These are phyloP conservation scores for Ammodytes dubius DNA, from an alignment of 2,113 vertebrate genomes.

Conservation along the genomic window DNA sequence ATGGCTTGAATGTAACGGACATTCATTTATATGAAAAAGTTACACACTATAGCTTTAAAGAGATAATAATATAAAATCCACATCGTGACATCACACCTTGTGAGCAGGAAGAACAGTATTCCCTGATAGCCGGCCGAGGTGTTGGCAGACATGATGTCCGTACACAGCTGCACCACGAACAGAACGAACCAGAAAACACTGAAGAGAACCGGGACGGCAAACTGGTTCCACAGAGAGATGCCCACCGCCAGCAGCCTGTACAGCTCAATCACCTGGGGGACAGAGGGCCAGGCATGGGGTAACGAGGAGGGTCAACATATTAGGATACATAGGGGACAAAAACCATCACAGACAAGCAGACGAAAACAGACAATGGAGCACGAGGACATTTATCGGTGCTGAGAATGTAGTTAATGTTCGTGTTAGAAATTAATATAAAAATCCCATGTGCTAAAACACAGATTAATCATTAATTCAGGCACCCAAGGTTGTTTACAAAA, in stretches of 20 bases:
- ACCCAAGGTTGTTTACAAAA: too few relatives aligned
- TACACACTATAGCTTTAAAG: too few relatives aligned
- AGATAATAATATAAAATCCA: background rate
- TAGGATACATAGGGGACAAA: background rate
- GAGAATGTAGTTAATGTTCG: background rate
- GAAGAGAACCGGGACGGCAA: slow-evolving; percentile 88
- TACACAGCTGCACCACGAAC: slow-evolving; percentile 85
- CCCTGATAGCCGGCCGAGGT: slow-evolving; percentile 80
- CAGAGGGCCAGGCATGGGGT: background rate
- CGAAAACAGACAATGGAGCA: background rate
- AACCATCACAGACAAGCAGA: background rate
- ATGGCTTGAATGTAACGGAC: too few relatives aligned
- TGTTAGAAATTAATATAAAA: background rate
- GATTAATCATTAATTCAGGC: too few relatives aligned
- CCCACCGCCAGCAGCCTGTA: slow-evolving; percentile 85
- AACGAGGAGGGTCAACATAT: background rate
- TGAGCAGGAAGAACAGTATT: slow-evolving; percentile 86
- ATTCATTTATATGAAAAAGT: too few relatives aligned
- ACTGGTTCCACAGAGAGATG: slow-evolving; percentile 88
- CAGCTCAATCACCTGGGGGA: slow-evolving; percentile 82
- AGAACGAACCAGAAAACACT: slow-evolving; percentile 89
- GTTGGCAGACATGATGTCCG: slow-evolving; percentile 69
- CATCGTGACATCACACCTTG: slow-evolving; percentile 79
- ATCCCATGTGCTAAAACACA: background rate
- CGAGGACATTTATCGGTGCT: background rate